These are phyloP conservation scores for Heliconius hewitsoni DNA, from an alignment of 1,140 invertebrate genomes.

Conservation along the genomic window DNA sequence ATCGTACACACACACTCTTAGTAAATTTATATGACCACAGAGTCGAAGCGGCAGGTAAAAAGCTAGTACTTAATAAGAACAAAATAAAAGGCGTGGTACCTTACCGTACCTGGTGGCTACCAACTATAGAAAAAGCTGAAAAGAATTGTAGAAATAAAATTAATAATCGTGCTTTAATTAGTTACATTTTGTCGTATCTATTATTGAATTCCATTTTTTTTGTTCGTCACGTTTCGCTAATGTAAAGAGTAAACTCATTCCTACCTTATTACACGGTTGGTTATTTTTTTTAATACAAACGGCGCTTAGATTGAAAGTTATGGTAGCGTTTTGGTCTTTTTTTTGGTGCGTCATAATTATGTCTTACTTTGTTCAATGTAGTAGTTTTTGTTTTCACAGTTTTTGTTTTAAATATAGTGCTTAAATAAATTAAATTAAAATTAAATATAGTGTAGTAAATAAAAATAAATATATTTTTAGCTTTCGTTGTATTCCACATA, in stretches of 20 bases:
- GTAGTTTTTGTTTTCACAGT: not conserved
- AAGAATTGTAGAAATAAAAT: not conserved
- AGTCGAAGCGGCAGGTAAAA: no score
- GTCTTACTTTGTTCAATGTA: not conserved
- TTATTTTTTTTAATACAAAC: slow-evolving; percentile 33
- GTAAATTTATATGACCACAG: no score
- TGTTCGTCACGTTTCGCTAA: slow-evolving; percentile 31
- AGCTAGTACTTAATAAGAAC: not conserved
- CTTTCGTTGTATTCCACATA: no score
- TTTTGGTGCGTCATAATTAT: not conserved
- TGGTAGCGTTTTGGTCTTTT: not conserved
- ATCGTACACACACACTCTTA: no score
- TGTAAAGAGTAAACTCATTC: slow-evolving; percentile 50
- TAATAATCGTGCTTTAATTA: not conserved
- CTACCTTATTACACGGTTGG: slow-evolving; percentile 47
- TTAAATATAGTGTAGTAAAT: no score
- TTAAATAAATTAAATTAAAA: no score
- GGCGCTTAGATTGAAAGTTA: slow-evolving; percentile 27
- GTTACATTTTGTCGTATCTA: not conserved
- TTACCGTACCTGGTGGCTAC: no score
- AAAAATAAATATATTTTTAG: no score
- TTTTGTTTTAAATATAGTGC: not conserved
- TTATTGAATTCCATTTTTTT: slow-evolving; percentile 12
- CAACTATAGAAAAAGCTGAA: not conserved
- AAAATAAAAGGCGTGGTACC: not conserved